phyloP scores from a whole-genome alignment of 2,888 invertebrate species.

The Spodoptera exigua region DNA sequence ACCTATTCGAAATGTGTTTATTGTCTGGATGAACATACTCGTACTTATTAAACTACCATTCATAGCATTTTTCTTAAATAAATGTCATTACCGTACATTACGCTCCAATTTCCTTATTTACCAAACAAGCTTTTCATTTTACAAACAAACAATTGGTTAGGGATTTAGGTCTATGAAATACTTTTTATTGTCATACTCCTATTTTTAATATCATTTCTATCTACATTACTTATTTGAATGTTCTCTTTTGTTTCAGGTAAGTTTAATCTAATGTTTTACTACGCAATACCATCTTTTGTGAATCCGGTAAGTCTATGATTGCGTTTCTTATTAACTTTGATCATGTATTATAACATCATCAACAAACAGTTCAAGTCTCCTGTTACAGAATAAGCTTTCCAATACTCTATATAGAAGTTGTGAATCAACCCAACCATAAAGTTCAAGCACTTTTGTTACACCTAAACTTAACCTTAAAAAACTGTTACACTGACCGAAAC shows the following conservation, averaged over 20 bases:
- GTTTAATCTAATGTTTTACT: conserved; percentile 7
- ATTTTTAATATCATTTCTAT: neutral
- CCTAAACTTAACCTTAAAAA: conserved; percentile 70
- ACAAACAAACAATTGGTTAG: too few species aligned
- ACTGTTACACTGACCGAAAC: conserved; percentile 66
- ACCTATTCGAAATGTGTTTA: too few species aligned
- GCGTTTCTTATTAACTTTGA: neutral
- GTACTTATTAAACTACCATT: too few species aligned
- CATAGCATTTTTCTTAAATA: too few species aligned
- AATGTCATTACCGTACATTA: too few species aligned
- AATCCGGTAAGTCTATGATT: conserved; percentile 33
- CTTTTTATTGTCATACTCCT: neutral
- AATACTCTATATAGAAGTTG: conserved; percentile 43
- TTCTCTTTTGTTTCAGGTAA: conserved; percentile 55
- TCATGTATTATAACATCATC: too few species aligned
- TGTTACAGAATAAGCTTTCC: conserved; percentile 38
- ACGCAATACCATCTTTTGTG: neutral
- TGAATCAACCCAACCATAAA: conserved; percentile 76
- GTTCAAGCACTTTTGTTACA: conserved; percentile 74
- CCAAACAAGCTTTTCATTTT: too few species aligned
- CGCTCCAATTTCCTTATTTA: too few species aligned
- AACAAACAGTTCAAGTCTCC: neutral
- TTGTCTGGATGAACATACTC: too few species aligned
- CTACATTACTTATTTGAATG: neutral
- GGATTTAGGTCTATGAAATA: too few species aligned